phyloP scores from a whole-genome alignment of 2,113 vertebrate genomes.

The Ivindomyrus marchei region DNA sequence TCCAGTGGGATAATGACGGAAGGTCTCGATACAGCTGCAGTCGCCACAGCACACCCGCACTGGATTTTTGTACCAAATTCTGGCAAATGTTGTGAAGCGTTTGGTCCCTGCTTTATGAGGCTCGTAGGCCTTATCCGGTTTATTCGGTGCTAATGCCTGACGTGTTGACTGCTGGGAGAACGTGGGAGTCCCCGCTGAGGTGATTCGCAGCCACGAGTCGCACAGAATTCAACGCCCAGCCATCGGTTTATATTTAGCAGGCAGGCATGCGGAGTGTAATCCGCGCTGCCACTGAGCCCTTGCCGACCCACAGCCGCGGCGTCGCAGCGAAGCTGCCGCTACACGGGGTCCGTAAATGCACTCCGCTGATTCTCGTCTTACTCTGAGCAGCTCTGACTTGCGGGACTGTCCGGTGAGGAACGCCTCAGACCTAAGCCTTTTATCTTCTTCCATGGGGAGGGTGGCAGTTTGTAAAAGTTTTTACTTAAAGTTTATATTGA shows the following conservation, averaged over 20 bases:
- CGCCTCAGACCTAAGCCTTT: background rate
- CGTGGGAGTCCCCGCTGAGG: background rate
- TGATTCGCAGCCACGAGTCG: background rate
- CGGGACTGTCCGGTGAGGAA: background rate
- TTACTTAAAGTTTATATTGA: background rate
- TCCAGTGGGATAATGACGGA: too few relatives aligned
- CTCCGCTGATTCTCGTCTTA: background rate
- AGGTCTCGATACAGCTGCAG: too few relatives aligned
- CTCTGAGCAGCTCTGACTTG: background rate
- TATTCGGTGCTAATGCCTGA: background rate
- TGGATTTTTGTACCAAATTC: background rate
- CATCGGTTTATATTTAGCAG: constrained; percentile 6
- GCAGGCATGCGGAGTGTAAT: background rate
- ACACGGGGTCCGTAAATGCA: background rate
- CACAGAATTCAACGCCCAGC: background rate
- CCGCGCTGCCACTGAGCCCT: background rate
- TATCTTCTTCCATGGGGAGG: background rate
- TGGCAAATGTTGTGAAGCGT: background rate
- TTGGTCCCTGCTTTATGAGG: background rate
- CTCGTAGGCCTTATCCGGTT: background rate
- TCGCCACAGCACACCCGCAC: background rate
- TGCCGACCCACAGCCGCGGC: background rate
- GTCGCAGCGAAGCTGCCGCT: background rate
- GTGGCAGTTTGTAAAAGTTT: background rate
- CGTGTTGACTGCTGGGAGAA: background rate